Percentiles rank a stretch among this genome's conserved stretches.
Conservation (phyloP, 1,140 invertebrate genomes). For the Drosophila erecta region DNA sequence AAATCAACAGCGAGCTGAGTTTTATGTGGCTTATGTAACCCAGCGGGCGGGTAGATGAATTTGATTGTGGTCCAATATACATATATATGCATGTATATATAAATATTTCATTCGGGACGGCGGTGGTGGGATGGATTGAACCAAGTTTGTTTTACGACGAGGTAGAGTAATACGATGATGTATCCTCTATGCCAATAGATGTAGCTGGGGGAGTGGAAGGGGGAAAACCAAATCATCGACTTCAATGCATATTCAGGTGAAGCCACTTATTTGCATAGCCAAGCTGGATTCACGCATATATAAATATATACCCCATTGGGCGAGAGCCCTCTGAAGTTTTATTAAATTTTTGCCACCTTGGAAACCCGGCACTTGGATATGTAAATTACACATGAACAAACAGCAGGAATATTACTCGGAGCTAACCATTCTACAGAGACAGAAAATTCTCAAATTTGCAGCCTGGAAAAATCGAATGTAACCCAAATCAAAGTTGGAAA, state of each 20-base stretch:
- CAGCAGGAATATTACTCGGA: slow-evolving; percentile 57
- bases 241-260: slow-evolving; percentile 47
- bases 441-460: neutral
- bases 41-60: slow-evolving; percentile 41
- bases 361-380: slow-evolving; percentile 55
- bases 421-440: slow-evolving; percentile 21
- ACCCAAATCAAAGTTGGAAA: neutral
- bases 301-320: slow-evolving; percentile 32
- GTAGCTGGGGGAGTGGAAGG: neutral
- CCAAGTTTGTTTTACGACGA: slow-evolving; percentile 53
- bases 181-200: slow-evolving; percentile 35
- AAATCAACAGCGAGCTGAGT: slow-evolving; percentile 42
- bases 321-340: slow-evolving; percentile 45
- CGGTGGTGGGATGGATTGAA: slow-evolving; percentile 21
- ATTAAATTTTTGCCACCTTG: slow-evolving; percentile 73
- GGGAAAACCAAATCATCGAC: slow-evolving; percentile 21
- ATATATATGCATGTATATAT: neutral
- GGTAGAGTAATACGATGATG: slow-evolving; percentile 21
- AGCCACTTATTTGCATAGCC: slow-evolving; percentile 44
- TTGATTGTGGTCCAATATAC: slow-evolving; percentile 62
- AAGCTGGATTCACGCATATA: slow-evolving; percentile 27
- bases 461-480: no score
- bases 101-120: neutral
- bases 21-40: slow-evolving; percentile 66
- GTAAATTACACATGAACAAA: slow-evolving; percentile 71